A percentile compares a stretch with the other conserved stretches of the same genome.
Conservation (phyloP, 1,140 invertebrate species). For the Philaenus spumarius region DNA sequence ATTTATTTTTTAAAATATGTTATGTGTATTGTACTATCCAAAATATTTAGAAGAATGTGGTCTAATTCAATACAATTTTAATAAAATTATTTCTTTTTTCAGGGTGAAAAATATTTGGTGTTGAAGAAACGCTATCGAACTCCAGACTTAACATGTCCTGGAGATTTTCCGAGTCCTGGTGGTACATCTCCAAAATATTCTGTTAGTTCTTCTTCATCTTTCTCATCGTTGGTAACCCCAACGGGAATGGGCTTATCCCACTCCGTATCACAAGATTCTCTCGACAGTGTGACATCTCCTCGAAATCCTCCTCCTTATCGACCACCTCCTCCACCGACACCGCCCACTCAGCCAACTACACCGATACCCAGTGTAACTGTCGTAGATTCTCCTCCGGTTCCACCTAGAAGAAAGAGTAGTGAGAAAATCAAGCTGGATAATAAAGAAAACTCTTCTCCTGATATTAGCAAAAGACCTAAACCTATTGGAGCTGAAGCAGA, state of each 20-base stretch:
- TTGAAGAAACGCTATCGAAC: slow-evolving; percentile 66
- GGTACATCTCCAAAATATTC: slow-evolving; percentile 43
- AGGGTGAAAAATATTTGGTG: slow-evolving; percentile 76
- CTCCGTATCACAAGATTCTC: slow-evolving; percentile 29
- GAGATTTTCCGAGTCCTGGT: background rate
- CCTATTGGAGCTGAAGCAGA: slow-evolving; percentile 21
- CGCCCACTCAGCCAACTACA: slow-evolving; percentile 4
- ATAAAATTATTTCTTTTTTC: slow-evolving; percentile 31
- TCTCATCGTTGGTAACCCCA: background rate
- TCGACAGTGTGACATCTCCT: slow-evolving; percentile 27
- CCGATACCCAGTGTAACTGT: slow-evolving; percentile 4
- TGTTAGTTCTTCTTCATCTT: slow-evolving; percentile 27
- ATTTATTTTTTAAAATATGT: too few relatives aligned
- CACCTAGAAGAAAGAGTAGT: slow-evolving; percentile 47
- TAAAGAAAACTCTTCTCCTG: slow-evolving; percentile 14
- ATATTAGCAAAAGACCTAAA: slow-evolving; percentile 19
- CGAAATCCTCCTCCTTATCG: slow-evolving; percentile 57
- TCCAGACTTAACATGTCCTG: slow-evolving; percentile 32
- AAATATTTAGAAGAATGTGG: too few relatives aligned
- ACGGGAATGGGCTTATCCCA: slow-evolving; percentile 29
- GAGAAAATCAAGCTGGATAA: slow-evolving; percentile 35
- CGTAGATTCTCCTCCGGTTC: slow-evolving; percentile 45
- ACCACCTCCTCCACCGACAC: slow-evolving; percentile 17
- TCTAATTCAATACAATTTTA: too few relatives aligned
- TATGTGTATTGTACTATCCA: too few relatives aligned